Evolutionary conservation across 2,888 invertebrate species (phyloP).

Genomic region (Eupeodes latifasciatus): DNA sequence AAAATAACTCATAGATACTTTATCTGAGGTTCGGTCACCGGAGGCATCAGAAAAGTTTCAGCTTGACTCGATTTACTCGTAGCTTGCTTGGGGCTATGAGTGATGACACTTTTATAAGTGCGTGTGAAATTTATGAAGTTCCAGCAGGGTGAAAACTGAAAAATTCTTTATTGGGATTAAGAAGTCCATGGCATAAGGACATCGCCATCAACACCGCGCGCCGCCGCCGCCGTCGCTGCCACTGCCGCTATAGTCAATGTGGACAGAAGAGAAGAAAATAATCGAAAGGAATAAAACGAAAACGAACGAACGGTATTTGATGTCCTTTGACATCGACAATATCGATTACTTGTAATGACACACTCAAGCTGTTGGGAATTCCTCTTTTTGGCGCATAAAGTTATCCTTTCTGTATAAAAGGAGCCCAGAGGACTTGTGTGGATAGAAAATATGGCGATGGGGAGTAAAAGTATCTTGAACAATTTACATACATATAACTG

Average conservation of each 20-base stretch:
- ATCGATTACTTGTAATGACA: conserved; percentile 62
- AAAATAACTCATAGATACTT: not conserved
- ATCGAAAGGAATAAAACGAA: not conserved
- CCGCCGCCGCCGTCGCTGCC: too few species aligned
- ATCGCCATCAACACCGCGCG: not conserved
- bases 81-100: conserved; percentile 34
- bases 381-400: conserved; percentile 20
- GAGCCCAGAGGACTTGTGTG: not conserved
- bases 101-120: conserved; percentile 56
- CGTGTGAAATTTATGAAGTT: conserved; percentile 65
- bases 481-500: conserved; percentile 37
- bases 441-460: not conserved
- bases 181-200: conserved; percentile 11
- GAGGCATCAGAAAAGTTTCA: not conserved
- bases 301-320: conserved; percentile 31
- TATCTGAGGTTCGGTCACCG: not conserved
- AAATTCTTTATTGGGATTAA: conserved; percentile 6
- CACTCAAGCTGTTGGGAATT: conserved; percentile 48
- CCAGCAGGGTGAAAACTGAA: conserved; percentile 16
- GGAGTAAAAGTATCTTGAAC: not conserved
- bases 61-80: conserved; percentile 11
- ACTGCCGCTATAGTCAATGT: not conserved
- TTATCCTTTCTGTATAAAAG: conserved; percentile 17
- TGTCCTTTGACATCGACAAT: conserved; percentile 51
- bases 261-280: not conserved